Base-by-base conservation (phyloP, 2,797 vertebrate genomes). In the Catostomus latipinnis region DNA sequence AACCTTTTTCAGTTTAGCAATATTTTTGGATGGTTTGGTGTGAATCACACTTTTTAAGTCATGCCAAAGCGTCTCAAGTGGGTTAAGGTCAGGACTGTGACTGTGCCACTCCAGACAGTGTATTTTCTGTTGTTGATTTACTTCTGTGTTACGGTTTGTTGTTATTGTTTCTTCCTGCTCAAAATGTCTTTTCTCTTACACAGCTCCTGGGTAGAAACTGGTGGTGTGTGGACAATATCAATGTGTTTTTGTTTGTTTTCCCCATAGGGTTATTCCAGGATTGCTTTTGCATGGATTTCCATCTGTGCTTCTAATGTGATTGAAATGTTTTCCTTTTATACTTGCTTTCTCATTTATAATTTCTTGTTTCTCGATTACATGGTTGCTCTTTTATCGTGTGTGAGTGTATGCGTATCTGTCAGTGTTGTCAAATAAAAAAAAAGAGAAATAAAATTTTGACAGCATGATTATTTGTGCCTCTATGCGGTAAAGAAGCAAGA, bases 291-390 rank as follows among this genome's bases (percentile, higher is more conserved):
- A 88, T 89, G 89, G 45, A 57, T 90, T 92, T 86, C 90, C 88
- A 80, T 91, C 89, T 90, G 90, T 92, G 91, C 93, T 93, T 92
- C 90, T 92, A 92, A 90, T 92, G 91, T 93, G 89, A 91, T 92
- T 92, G 90, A 88, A 70, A 81, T 78, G 56, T 74, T 60, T 34
- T 58, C 65, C 11, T 74, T 71, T 80, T 70, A 56, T 61, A 14
- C 43, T 61, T 66, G 69, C 22, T 80, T 53, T 58, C n/a, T 57
- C 1, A 34, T 50, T 60, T 54, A 50, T 56, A 18, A 18, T 60
- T 78, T 13, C 6, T 63, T 34, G 6, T 66, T 34, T 12, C 45
- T 66, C 6, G 22, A 54, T 18, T 75, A 18, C 0, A 10, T 7
- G 2, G 10, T 12, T 56, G 7, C 50, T 65, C 22, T 74, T 74